Evolutionary conservation across 2,797 vertebrate genomes (phyloP).

Genomic region (Eulemur rubriventer): DNA sequence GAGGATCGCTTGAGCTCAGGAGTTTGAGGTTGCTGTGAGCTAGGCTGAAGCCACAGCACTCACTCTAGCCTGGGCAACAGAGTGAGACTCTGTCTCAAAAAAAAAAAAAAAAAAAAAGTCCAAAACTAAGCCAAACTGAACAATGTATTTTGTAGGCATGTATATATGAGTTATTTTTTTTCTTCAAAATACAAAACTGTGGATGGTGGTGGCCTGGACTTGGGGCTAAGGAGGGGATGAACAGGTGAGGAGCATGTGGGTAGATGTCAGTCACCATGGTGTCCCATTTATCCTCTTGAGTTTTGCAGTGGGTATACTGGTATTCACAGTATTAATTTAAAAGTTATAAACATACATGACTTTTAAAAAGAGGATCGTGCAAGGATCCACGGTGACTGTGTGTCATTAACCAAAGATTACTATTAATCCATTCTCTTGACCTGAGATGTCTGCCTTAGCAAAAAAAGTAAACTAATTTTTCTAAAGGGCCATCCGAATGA

Average conservation of each 20-base stretch:
- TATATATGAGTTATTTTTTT: not conserved
- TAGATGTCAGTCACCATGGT: not conserved
- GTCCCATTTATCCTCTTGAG: not conserved
- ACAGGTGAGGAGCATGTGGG: not conserved
- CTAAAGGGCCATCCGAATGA: not conserved
- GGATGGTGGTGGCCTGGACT: not conserved
- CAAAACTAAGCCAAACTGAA: slow-evolving; percentile 7
- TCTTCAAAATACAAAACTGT: not conserved
- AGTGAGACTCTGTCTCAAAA: too few species aligned
- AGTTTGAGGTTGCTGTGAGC: too few species aligned
- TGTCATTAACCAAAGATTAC: not conserved
- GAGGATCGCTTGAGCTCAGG: too few species aligned
- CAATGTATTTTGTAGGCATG: not conserved
- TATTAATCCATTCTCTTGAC: not conserved
- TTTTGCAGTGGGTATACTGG: not conserved
- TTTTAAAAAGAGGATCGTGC: not conserved
- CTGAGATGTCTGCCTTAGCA: not conserved
- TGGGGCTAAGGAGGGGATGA: not conserved
- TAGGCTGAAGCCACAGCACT: too few species aligned
- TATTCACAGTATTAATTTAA: not conserved
- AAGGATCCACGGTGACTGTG: not conserved
- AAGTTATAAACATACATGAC: not conserved
- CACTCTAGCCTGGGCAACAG: too few species aligned
- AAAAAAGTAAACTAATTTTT: not conserved
- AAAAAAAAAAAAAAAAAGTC: not conserved